phyloP scores from a whole-genome alignment of 2,888 invertebrate species.

The Nephrocerus scutellatus region DNA sequence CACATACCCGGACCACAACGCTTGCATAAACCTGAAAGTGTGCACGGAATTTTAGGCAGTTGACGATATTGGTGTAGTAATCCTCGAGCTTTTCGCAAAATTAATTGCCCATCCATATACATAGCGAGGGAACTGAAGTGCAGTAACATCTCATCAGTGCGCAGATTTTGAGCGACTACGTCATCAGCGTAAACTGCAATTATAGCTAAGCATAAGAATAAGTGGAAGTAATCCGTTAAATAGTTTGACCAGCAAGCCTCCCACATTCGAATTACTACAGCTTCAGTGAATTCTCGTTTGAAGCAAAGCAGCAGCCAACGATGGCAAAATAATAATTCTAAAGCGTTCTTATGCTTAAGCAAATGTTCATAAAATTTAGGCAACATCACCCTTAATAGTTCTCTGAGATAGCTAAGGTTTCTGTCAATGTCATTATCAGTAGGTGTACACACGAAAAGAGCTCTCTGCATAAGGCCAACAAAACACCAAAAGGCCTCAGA shows the following conservation, averaged over 20 bases:
- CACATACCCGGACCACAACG: conserved; percentile 89
- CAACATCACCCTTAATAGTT: conserved; percentile 79
- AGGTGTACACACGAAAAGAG: conserved; percentile 90
- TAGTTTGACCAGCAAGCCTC: conserved; percentile 97
- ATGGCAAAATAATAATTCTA: conserved; percentile 88
- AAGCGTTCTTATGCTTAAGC: conserved; percentile 73
- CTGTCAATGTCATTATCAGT: conserved; percentile 92
- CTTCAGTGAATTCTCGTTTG: conserved; percentile 85
- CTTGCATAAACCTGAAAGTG: conserved; percentile 78
- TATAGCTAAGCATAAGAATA: conserved; percentile 89
- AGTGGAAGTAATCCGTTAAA: conserved; percentile 91
- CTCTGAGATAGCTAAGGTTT: conserved; percentile 79
- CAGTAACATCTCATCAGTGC: conserved; percentile 89
- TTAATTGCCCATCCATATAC: conserved; percentile 93
- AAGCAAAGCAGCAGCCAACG: conserved; percentile 93
- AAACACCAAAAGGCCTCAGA: conserved; percentile 98
- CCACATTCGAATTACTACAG: conserved; percentile 86
- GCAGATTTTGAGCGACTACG: conserved; percentile 83
- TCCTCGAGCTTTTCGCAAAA: conserved; percentile 85
- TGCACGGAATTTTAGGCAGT: conserved; percentile 79
- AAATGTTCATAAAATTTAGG: conserved; percentile 86
- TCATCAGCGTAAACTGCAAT: conserved; percentile 89
- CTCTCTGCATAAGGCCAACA: conserved; percentile 90
- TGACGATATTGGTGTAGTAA: conserved; percentile 86
- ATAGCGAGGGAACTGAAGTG: conserved; percentile 94